A percentile compares a stretch with the other conserved stretches of the same genome.
Evolutionary conservation across 2,888 invertebrate species (phyloP).

Genomic region (Chymomyza caudatula): DNA sequence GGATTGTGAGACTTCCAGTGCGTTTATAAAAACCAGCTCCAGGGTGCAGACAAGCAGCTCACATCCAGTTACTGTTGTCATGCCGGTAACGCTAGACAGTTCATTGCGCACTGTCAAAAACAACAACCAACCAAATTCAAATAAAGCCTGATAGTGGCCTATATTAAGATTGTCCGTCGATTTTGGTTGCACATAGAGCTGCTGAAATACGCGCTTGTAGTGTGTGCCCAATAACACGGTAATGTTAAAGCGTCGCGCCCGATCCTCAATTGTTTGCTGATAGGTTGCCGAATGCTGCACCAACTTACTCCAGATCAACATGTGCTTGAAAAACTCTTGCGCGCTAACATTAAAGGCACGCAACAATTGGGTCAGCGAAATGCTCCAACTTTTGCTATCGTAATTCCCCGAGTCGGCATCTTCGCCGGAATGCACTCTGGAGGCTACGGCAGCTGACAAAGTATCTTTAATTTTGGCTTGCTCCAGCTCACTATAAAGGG

Average conservation of each 20-base stretch:
- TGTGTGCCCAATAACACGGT: constrained; percentile 34
- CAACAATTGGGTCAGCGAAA: constrained; percentile 47
- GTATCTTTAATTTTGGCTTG: constrained; percentile 39
- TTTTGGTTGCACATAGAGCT: constrained; percentile 35
- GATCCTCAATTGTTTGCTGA: constrained; percentile 35
- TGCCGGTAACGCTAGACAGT: constrained; percentile 32
- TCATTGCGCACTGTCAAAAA: constrained; percentile 52
- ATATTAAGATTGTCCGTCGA: not conserved
- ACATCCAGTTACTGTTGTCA: constrained; percentile 40
- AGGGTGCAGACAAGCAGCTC: constrained; percentile 50
- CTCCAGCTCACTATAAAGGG: constrained; percentile 51
- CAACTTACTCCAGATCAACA: constrained; percentile 53
- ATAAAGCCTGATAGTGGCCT: constrained; percentile 39
- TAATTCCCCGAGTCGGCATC: not conserved
- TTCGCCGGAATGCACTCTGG: not conserved
- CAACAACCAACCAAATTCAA: constrained; percentile 55
- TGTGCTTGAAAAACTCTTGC: constrained; percentile 34
- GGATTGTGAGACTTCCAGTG: constrained; percentile 41
- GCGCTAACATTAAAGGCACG: constrained; percentile 42
- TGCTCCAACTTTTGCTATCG: constrained; percentile 33
- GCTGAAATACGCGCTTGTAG: constrained; percentile 45
- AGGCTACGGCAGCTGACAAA: not conserved
- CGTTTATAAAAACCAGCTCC: constrained; percentile 53
- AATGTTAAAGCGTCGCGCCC: constrained; percentile 37
- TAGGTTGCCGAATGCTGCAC: constrained; percentile 25